These are phyloP conservation scores for Pollenia griseotomentosa DNA, from an alignment of 2,888 invertebrate species.

Conservation along the genomic window DNA sequence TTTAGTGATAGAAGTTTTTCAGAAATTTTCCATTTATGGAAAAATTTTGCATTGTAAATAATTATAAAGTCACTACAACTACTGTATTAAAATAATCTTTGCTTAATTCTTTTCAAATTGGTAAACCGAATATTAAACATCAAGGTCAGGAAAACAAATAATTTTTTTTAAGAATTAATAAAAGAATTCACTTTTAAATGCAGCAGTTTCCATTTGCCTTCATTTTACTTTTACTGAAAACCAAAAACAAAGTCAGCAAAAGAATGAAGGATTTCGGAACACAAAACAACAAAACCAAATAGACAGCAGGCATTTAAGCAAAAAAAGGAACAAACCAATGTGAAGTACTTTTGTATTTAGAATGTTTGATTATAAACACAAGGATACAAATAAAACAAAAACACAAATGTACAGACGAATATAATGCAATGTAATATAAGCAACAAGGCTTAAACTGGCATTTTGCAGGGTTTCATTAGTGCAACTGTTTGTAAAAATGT, in stretches of 20 bases:
- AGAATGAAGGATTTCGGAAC: background rate
- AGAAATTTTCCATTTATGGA: too few species aligned
- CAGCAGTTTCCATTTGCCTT: background rate
- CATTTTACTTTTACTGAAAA: background rate
- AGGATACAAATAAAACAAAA: background rate
- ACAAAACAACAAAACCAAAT: conserved; percentile 9
- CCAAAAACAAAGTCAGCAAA: background rate
- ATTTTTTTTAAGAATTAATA: background rate
- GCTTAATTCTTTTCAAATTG: conserved; percentile 65
- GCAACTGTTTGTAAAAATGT: background rate
- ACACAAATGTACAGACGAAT: background rate
- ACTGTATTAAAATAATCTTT: conserved; percentile 38
- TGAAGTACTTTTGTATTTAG: background rate
- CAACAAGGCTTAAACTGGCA: too few species aligned
- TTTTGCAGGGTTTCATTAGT: too few species aligned
- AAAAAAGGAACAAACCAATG: conserved; percentile 21
- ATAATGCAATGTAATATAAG: too few species aligned
- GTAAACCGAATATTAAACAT: conserved; percentile 56
- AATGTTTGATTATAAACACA: conserved; percentile 3
- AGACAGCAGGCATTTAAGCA: conserved; percentile 15
- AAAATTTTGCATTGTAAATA: too few species aligned
- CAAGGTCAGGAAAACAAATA: background rate
- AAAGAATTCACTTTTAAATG: background rate
- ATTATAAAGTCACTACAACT: too few species aligned
- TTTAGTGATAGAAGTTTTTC: too few species aligned